Conservation (phyloP, 2,888 invertebrate species). For the Eupithecia vulgata region DNA sequence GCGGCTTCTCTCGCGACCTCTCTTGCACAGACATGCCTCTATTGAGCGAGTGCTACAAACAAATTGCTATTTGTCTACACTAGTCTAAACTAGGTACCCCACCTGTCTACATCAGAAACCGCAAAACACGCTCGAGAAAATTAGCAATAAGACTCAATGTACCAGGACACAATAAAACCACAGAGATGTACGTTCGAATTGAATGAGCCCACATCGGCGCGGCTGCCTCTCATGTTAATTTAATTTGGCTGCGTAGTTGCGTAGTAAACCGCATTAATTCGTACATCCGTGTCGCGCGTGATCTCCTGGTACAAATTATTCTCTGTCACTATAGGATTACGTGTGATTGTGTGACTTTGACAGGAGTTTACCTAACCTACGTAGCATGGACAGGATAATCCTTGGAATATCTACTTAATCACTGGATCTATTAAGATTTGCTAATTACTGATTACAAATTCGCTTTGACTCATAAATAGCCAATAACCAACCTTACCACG, state of each 20-base stretch:
- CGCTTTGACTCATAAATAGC: not conserved
- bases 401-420: conserved; percentile 18
- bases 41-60: not conserved
- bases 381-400: conserved; percentile 19
- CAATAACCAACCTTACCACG: too few species aligned
- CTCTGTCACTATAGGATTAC: conserved; percentile 40
- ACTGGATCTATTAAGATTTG: conserved; percentile 21
- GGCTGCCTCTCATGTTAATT: conserved; percentile 67
- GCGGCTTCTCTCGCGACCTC: not conserved
- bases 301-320: conserved; percentile 56
- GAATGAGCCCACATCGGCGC: conserved; percentile 38
- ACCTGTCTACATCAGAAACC: conserved; percentile 15
- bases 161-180: conserved; percentile 58
- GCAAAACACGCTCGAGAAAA: conserved; percentile 29
- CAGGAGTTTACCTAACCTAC: conserved; percentile 15
- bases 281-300: conserved; percentile 48
- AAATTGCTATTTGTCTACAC: conserved; percentile 1
- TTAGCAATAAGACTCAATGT: conserved; percentile 36
- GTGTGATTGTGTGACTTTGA: conserved; percentile 39
- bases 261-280: conserved; percentile 59
- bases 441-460: conserved; percentile 22
- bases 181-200: conserved; percentile 36
- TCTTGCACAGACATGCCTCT: not conserved
- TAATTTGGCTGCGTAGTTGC: conserved; percentile 65
- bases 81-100: not conserved